Evolutionary conservation across 2,888 invertebrate species (phyloP).

Genomic region (Xanthorhoe spadicearia): DNA sequence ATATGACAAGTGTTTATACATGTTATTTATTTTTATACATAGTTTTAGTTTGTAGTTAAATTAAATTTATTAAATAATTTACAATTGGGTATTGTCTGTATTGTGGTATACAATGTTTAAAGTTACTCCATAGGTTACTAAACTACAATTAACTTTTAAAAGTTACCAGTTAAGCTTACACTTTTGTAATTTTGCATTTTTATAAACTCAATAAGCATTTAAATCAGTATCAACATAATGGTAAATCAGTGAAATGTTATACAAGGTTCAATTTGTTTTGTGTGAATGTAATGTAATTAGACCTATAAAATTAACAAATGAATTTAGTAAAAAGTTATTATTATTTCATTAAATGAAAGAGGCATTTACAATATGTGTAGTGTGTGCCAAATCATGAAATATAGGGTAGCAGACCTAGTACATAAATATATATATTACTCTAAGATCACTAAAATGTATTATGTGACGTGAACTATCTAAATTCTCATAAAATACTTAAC

Average conservation of each 20-base stretch:
- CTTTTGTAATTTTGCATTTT: conserved; percentile 48
- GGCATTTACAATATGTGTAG: conserved; percentile 34
- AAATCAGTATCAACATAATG: conserved; percentile 3
- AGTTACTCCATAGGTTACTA: conserved; percentile 11
- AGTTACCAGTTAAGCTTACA: conserved; percentile 53
- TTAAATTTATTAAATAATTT: conserved; percentile 30
- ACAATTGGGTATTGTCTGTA: conserved; percentile 17
- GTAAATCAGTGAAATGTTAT: background rate
- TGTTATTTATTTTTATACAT: conserved; percentile 79
- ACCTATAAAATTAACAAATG: conserved; percentile 1
- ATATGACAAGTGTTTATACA: conserved; percentile 68
- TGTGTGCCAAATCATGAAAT: conserved; percentile 34
- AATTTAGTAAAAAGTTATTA: conserved; percentile 4
- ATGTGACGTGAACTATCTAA: background rate
- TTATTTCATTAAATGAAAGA: conserved; percentile 12
- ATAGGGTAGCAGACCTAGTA: conserved; percentile 1
- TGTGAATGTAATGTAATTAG: conserved; percentile 6
- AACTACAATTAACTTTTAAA: conserved; percentile 33
- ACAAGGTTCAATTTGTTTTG: background rate
- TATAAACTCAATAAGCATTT: conserved; percentile 35
- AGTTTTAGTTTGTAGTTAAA: conserved; percentile 56
- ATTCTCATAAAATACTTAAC: background rate
- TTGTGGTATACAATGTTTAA: conserved; percentile 14
- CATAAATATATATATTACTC: conserved; percentile 15
- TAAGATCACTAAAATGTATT: conserved; percentile 1